Conservation (phyloP, 2,113 vertebrate species). For the Sapajus apella region DNA sequence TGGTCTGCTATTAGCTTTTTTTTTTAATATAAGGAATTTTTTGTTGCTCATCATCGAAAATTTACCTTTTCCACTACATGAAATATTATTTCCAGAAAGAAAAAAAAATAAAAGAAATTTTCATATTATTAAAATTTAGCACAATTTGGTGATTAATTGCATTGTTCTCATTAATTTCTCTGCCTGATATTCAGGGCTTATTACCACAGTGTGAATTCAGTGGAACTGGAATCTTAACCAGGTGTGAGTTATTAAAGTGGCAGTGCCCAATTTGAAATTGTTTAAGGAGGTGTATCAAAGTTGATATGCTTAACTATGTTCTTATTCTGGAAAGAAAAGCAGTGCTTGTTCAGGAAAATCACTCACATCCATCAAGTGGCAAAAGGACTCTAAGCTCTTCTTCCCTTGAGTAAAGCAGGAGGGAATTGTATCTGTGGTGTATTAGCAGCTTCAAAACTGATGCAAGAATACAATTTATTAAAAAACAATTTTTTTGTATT, state of each 20-base stretch:
- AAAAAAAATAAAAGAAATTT: conserved; percentile 80
- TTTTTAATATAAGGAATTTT: conserved; percentile 56
- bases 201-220: conserved; percentile 77
- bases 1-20: conserved; percentile 81
- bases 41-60: conserved; percentile 74
- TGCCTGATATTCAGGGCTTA: conserved; percentile 81
- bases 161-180: conserved; percentile 81
- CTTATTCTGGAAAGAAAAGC: conserved; percentile 74
- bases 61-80: conserved; percentile 76
- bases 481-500: neutral
- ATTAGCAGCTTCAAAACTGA: conserved; percentile 59
- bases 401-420: conserved; percentile 51
- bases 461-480: conserved; percentile 33
- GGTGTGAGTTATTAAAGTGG: conserved; percentile 83
- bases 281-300: conserved; percentile 81
- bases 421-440: neutral
- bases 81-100: conserved; percentile 85
- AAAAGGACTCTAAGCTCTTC: conserved; percentile 67
- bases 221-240: conserved; percentile 80
- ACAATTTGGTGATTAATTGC: conserved; percentile 83
- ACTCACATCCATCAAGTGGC: conserved; percentile 80
- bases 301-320: conserved; percentile 78
- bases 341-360: conserved; percentile 78
- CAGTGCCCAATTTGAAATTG: conserved; percentile 78
- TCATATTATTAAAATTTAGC: conserved; percentile 81